A percentile compares a stretch with the other conserved stretches of the same genome.
phyloP scores from a whole-genome alignment of 2,113 vertebrate species.

The Promerops cafer region DNA sequence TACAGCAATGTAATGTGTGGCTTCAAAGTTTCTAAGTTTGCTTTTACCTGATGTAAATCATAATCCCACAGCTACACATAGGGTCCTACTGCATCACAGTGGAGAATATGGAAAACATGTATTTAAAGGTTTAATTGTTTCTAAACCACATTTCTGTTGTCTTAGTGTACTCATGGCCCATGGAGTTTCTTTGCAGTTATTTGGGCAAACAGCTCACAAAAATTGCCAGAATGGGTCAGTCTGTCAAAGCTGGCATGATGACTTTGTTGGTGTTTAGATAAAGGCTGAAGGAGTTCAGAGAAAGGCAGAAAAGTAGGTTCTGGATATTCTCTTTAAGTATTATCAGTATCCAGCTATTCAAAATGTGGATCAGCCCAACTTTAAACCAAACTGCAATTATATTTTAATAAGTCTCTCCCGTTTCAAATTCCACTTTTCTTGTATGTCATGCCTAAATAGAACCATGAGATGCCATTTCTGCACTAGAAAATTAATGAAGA shows the following conservation, averaged over 20 bases:
- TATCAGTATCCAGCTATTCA: neutral
- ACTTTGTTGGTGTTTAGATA: neutral
- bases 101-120: neutral
- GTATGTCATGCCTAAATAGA: neutral
- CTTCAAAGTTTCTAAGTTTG: neutral
- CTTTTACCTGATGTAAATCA: neutral
- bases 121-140: neutral
- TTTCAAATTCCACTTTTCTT: neutral
- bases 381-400: neutral
- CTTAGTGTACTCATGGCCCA: neutral
- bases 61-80: neutral
- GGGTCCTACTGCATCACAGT: neutral
- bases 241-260: neutral
- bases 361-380: neutral
- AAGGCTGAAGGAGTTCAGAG: neutral
- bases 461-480: neutral
- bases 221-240: neutral
- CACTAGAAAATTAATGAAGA: neutral
- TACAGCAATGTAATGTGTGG: neutral
- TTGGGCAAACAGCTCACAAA: neutral
- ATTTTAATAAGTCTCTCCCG: neutral
- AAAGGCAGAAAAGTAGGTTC: neutral
- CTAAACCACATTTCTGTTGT: neutral
- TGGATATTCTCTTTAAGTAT: neutral
- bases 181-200: neutral